These are phyloP conservation scores for Saccostrea cuccullata DNA, from an alignment of 1,140 invertebrate species.

Conservation along the genomic window DNA sequence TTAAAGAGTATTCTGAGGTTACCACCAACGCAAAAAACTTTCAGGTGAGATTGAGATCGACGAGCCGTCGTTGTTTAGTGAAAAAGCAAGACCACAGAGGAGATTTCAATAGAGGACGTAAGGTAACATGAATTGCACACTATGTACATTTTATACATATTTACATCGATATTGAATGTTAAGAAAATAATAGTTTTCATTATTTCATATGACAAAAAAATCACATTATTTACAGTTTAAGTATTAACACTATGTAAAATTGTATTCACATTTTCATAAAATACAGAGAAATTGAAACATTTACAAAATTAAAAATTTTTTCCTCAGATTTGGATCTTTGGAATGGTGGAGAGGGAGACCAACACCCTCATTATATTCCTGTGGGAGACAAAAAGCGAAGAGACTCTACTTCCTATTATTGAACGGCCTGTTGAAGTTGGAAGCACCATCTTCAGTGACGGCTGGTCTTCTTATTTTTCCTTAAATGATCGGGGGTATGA, in stretches of 20 bases:
- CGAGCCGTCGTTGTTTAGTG: background rate
- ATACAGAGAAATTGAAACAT: background rate
- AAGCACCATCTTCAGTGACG: too few species aligned
- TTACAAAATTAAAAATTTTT: background rate
- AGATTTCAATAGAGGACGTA: background rate
- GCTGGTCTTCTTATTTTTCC: too few species aligned
- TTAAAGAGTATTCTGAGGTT: conserved; percentile 16
- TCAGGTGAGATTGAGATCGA: background rate
- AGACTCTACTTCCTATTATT: too few species aligned
- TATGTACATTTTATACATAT: too few species aligned
- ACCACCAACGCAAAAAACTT: background rate
- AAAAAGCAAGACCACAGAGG: background rate
- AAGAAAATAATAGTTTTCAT: too few species aligned
- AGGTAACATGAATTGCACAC: background rate
- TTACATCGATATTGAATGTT: too few species aligned
- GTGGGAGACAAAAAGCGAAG: background rate
- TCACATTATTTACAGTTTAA: background rate
- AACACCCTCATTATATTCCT: too few species aligned
- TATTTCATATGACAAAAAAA: too few species aligned
- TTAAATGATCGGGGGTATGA: too few species aligned
- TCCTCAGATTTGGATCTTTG: too few species aligned
- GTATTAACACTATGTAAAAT: background rate
- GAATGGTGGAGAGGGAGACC: too few species aligned
- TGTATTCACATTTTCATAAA: background rate
- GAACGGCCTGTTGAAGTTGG: too few species aligned